Conservation (phyloP, 2,113 vertebrate species). For the Elephantulus edwardii region DNA sequence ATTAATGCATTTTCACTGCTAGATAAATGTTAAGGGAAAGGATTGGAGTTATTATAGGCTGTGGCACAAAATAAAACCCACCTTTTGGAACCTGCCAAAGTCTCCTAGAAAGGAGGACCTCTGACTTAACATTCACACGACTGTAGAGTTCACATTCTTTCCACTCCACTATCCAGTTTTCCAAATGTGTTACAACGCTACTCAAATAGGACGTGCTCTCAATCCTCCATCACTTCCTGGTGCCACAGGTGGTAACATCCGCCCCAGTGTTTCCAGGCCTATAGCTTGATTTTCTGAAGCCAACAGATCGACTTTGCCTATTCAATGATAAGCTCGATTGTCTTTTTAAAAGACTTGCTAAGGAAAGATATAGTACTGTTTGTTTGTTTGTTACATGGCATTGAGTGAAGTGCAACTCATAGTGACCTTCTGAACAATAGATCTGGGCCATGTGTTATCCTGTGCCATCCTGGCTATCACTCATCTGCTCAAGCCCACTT, state of each 20-base stretch:
- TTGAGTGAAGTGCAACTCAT: no score
- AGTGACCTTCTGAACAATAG: no score
- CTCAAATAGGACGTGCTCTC: neutral
- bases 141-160: neutral
- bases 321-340: neutral
- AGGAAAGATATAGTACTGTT: no score
- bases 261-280: neutral
- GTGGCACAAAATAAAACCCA: neutral
- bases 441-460: no score
- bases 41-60: neutral
- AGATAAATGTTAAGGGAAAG: no score
- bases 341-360: no score
- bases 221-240: neutral
- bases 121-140: neutral
- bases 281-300: conserved; percentile 1
- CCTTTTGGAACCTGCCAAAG: neutral
- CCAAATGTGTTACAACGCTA: neutral
- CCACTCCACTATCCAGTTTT: neutral
- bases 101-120: no score
- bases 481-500: no score
- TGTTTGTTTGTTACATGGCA: no score
- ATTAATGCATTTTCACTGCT: neutral
- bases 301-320: neutral
- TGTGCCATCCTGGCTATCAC: no score
- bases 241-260: neutral